Evolutionary conservation across 2,797 vertebrate species (phyloP).

Genomic region (Hybognathus amarus): DNA sequence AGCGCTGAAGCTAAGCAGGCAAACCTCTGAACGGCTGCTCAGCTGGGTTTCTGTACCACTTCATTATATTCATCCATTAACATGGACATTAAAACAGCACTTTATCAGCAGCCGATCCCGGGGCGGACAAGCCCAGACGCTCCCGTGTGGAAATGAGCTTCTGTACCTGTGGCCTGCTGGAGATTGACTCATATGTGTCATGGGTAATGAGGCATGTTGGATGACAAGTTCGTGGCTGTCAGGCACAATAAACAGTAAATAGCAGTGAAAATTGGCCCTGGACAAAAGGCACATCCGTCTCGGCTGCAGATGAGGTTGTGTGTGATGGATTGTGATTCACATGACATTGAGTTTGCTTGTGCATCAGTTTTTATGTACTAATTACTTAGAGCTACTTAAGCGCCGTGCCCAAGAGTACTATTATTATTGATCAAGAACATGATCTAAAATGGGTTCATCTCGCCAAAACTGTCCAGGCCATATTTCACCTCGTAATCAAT

Average conservation of each 20-base stretch:
- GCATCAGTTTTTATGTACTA: neutral
- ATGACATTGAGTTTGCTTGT: neutral
- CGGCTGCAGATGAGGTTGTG: neutral
- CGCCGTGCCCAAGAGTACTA: neutral
- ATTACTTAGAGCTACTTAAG: neutral
- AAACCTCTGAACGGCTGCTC: neutral
- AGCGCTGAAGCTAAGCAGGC: neutral
- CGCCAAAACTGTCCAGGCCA: too few species aligned
- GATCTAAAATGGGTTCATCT: neutral
- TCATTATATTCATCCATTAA: constrained; percentile 21
- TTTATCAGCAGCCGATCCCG: constrained; percentile 19
- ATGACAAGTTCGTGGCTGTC: constrained; percentile 17
- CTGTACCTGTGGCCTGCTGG: constrained; percentile 34
- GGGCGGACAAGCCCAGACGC: constrained; percentile 27
- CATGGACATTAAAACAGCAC: constrained; percentile 26
- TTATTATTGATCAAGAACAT: neutral
- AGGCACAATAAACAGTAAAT: constrained; percentile 13
- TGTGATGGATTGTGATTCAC: neutral
- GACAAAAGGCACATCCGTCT: neutral
- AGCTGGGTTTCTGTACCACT: constrained; percentile 23
- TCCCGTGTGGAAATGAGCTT: constrained; percentile 11
- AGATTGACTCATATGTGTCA: constrained; percentile 27
- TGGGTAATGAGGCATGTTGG: constrained; percentile 37
- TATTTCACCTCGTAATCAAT: neutral
- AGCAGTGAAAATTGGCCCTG: neutral